Conservation (phyloP, 2,888 invertebrate genomes). For the Tyria jacobaeae region DNA sequence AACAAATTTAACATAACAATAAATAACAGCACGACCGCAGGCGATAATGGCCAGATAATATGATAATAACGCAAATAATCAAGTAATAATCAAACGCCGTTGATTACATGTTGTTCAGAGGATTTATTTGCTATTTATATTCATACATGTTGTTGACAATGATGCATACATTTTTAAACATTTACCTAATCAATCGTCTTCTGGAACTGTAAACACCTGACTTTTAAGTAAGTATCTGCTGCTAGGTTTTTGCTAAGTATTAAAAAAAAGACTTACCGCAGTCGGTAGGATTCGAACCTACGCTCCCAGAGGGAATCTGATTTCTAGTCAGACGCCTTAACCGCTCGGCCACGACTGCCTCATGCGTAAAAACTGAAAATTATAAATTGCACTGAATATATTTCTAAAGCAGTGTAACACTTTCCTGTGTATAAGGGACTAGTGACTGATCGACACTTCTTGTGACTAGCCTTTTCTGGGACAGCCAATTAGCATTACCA, state of each 20-base stretch:
- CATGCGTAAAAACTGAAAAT: accelerated
- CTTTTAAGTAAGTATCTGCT: too few relatives aligned
- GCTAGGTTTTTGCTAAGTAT: too few relatives aligned
- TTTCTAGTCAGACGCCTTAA: constrained; percentile 96
- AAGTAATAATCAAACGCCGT: constrained; percentile 40
- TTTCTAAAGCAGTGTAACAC: too few relatives aligned
- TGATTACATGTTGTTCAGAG: constrained; percentile 33
- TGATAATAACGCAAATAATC: constrained; percentile 42
- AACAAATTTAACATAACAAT: constrained; percentile 25
- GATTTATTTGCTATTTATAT: constrained; percentile 28
- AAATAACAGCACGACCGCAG: constrained; percentile 23
- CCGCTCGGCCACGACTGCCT: constrained; percentile 94
- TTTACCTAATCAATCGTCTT: too few relatives aligned
- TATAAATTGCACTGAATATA: background rate
- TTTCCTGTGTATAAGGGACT: too few relatives aligned
- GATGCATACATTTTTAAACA: too few relatives aligned
- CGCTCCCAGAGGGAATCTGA: constrained; percentile 96
- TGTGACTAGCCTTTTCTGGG: too few relatives aligned
- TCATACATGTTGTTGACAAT: background rate
- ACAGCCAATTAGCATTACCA: too few relatives aligned
- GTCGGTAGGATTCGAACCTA: constrained; percentile 96
- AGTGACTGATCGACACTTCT: too few relatives aligned
- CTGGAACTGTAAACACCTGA: too few relatives aligned
- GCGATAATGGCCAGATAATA: constrained; percentile 40
- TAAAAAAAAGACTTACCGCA: constrained; percentile 84